phyloP scores from a whole-genome alignment of 2,797 vertebrate species.

The Prionace glauca region DNA sequence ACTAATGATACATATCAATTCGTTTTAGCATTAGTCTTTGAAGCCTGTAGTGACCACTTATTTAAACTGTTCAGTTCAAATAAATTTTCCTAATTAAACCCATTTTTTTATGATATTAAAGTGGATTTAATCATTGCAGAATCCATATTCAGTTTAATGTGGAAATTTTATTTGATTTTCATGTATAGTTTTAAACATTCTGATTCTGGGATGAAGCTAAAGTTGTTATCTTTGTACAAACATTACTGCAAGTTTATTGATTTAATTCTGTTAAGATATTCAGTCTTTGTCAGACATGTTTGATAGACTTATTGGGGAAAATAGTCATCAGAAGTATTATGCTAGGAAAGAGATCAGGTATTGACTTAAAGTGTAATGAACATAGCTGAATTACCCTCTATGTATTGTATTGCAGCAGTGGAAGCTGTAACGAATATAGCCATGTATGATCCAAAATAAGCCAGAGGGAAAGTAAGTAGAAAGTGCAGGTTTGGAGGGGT shows the following conservation, averaged over 20 bases:
- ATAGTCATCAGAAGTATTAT: background rate
- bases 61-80: background rate
- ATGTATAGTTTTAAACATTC: background rate
- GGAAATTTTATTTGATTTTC: background rate
- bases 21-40: background rate
- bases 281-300: background rate
- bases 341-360: background rate
- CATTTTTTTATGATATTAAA: background rate
- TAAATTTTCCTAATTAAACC: background rate
- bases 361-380: background rate
- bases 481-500: background rate
- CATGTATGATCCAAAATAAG: background rate
- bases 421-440: background rate
- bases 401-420: background rate
- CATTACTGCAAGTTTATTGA: background rate
- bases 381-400: background rate
- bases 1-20: background rate
- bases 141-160: background rate
- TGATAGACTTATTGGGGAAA: background rate
- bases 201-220: background rate
- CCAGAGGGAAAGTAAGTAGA: background rate
- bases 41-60: background rate
- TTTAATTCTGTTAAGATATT: background rate
- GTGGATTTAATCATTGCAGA: background rate
- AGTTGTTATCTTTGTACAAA: background rate